A percentile compares a stretch with the other conserved stretches of the same genome.
phyloP scores from a whole-genome alignment of 2,888 invertebrate genomes.

The Stramonita haemastoma region DNA sequence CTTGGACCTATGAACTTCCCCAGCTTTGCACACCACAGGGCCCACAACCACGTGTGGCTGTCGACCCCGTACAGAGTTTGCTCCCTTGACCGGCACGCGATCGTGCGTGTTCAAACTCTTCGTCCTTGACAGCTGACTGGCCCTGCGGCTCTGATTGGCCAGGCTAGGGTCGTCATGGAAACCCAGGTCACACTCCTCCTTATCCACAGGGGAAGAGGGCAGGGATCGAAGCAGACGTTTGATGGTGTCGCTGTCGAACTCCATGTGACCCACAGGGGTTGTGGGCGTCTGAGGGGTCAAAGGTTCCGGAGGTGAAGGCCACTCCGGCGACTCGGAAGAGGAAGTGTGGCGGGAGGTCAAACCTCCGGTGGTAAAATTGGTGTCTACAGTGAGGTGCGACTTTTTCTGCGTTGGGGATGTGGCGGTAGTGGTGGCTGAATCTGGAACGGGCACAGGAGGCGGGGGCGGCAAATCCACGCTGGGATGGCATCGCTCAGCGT shows the following conservation, averaged over 20 bases:
- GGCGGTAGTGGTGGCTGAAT: conserved; percentile 6
- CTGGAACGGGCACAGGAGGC: conserved; percentile 1
- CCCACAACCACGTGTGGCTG: conserved; percentile 22
- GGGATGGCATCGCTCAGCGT: conserved; percentile 26
- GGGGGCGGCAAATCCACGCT: background rate
- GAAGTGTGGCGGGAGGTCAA: conserved; percentile 53
- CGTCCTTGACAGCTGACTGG: conserved; percentile 51
- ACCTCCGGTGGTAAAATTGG: conserved; percentile 28
- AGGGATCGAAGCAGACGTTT: conserved; percentile 96
- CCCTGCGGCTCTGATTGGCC: conserved; percentile 34
- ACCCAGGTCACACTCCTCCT: conserved; percentile 64
- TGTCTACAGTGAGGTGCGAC: conserved; percentile 51
- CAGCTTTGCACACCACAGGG: conserved; percentile 42
- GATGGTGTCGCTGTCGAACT: conserved; percentile 89
- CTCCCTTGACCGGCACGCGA: conserved; percentile 39
- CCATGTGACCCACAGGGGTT: conserved; percentile 71
- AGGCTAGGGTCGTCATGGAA: conserved; percentile 63
- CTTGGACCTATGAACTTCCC: conserved; percentile 50
- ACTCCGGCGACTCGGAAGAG: conserved; percentile 78
- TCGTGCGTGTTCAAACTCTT: conserved; percentile 59
- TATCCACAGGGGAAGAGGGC: conserved; percentile 79
- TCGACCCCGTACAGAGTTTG: conserved; percentile 26
- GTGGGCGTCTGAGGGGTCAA: conserved; percentile 69
- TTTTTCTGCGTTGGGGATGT: conserved; percentile 39
- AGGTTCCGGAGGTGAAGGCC: conserved; percentile 74